phyloP scores from a whole-genome alignment of 1,140 invertebrate genomes.

The Ips nitidus region DNA sequence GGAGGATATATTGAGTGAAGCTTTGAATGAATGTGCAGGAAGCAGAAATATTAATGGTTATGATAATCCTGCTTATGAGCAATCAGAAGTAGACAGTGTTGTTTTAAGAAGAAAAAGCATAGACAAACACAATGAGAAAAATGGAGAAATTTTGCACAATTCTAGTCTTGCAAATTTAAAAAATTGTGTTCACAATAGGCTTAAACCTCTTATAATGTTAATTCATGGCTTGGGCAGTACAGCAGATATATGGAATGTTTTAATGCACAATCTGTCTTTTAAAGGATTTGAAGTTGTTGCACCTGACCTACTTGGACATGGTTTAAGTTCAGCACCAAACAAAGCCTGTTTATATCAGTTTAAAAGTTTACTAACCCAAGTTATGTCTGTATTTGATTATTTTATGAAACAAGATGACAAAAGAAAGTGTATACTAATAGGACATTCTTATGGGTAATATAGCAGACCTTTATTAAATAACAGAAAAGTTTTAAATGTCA shows the following conservation, averaged over 20 bases:
- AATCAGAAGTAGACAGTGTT: conserved; percentile 38
- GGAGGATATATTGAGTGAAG: conserved; percentile 48
- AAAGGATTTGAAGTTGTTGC: conserved; percentile 69
- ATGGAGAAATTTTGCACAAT: conserved; percentile 14
- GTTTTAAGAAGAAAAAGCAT: conserved; percentile 32
- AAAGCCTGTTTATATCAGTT: conserved; percentile 65
- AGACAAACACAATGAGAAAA: conserved; percentile 5
- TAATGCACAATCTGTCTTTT: conserved; percentile 64
- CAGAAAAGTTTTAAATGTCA: neutral
- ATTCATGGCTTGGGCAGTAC: conserved; percentile 74
- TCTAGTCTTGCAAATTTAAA: conserved; percentile 23
- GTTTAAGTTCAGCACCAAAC: conserved; percentile 66
- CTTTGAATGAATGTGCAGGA: conserved; percentile 45
- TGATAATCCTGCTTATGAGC: conserved; percentile 45
- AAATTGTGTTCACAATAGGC: conserved; percentile 36
- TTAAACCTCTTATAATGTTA: conserved; percentile 66
- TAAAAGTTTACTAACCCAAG: conserved; percentile 62
- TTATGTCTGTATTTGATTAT: conserved; percentile 64
- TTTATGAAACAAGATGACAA: conserved; percentile 52
- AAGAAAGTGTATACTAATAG: conserved; percentile 55
- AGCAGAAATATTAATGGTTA: conserved; percentile 29
- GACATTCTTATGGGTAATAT: conserved; percentile 64
- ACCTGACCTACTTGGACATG: conserved; percentile 73
- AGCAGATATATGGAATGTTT: conserved; percentile 66
- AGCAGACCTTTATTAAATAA: conserved; percentile 20